Conservation (phyloP, 2,888 invertebrate species). For the Congeria kusceri region DNA sequence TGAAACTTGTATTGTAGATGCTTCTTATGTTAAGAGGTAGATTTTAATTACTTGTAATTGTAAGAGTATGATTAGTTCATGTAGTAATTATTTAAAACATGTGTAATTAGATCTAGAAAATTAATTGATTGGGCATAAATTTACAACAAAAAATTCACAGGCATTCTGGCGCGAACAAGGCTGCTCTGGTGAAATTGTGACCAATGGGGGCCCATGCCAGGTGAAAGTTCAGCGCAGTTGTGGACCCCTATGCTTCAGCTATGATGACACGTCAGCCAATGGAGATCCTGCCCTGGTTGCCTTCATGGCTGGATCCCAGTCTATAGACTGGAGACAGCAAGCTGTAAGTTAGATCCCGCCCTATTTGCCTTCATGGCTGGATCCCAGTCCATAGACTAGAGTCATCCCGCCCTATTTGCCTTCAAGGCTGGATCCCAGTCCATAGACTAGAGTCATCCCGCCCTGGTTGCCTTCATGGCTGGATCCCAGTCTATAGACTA, state of each 20-base stretch:
- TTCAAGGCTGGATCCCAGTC: slow-evolving; percentile 85
- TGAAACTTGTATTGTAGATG: too few relatives aligned
- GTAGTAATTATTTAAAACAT: neutral
- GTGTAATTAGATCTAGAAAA: neutral
- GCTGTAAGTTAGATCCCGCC: slow-evolving; percentile 79
- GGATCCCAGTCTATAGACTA: slow-evolving; percentile 80
- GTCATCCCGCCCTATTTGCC: slow-evolving; percentile 84
- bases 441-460: slow-evolving; percentile 81
- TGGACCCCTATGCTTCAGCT: slow-evolving; percentile 83
- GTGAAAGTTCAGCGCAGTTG: slow-evolving; percentile 66
- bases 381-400: slow-evolving; percentile 77
- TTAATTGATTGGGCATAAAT: neutral
- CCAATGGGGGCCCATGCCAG: slow-evolving; percentile 78
- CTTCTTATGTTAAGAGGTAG: too few relatives aligned
- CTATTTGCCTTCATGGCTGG: slow-evolving; percentile 85
- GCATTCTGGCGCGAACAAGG: slow-evolving; percentile 84
- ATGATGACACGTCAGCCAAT: slow-evolving; percentile 82
- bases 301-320: slow-evolving; percentile 84
- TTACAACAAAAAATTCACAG: slow-evolving; percentile 57
- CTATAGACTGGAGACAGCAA: slow-evolving; percentile 75
- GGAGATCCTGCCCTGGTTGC: slow-evolving; percentile 85
- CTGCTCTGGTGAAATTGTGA: slow-evolving; percentile 84
- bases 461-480: slow-evolving; percentile 85
- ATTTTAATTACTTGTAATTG: too few relatives aligned
- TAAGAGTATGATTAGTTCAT: neutral